Evolutionary conservation across 2,113 vertebrate genomes (phyloP), one percentile per base, ranked within the genome.

Genomic region (Pseudorectes ferrugineus): DNA sequence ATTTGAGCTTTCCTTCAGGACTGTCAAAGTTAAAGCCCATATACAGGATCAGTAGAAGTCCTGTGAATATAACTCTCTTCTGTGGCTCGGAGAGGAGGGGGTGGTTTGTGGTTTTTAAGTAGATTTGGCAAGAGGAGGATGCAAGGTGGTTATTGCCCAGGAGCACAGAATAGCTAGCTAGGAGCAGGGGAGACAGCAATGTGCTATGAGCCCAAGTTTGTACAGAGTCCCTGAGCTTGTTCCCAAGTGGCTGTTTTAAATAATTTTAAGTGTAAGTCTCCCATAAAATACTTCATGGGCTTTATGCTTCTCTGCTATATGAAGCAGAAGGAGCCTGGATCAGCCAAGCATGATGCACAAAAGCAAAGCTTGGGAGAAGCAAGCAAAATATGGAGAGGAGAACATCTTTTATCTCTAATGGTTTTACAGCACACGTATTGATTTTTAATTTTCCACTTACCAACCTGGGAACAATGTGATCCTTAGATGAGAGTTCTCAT

Each of bases 381-480:
- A 76, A 72, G 66, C 6, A 36, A 87, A 43, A 48, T 55, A 21
- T 0, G 13, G 35, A 52, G 68, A 67, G 85, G 38, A 85, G 42
- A 75, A 59, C 19, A 22, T 49, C 31, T 76, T 86, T 66, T 42
- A 28, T 75, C 73, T 87, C 40, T 62, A 31, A 57, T 81, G 61
- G 31, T 78, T 91, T 75, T 91, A 80, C 43, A 88, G 71, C 46
- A 49, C 28, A 62, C 21, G 14, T 74, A 73, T 67, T 79, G 54
- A 77, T 68, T 86, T 95, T 94, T 82, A 66, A 83, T 94, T 89
- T 95, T 62, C 38, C 82, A 26, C 29, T 78, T 94, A 78, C 29
- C 72, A 89, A 2, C 40, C 65, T 80, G 49, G 42, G 87, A 96
- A 63, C 75, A 40, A 46, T 26, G 22, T 78, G 36, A 70, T 94